Base-by-base conservation (phyloP, 1,140 invertebrate genomes). In the Bradysia coprophila region DNA sequence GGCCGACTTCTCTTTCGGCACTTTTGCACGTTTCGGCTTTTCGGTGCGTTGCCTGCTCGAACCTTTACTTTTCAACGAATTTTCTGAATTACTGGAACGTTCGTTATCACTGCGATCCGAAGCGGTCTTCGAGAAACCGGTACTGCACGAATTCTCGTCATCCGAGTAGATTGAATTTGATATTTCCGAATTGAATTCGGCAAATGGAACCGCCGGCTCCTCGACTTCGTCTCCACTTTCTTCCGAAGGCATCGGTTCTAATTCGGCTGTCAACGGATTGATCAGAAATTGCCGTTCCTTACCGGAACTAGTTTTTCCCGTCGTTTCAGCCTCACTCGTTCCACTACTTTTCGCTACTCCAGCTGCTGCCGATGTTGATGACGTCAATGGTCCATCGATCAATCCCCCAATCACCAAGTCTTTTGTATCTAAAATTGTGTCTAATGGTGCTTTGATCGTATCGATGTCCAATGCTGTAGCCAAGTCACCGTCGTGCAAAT, bases 231-330 rank as follows among this genome's bases (percentile, higher is more conserved):
- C 56, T 21, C 63, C 61, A 42, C 62, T 65, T 36, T 69, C 67
- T 46, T 81, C 78, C 47, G 71, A 78, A 4, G 74, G 72, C 70
- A 81, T 76, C 1, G 81, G 81, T 57, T 91, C 87, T 49, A 92
- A 59, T 48, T 83, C 75, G 11, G 86, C 86, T 4, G 86, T 89
- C 46, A 87, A 67, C 4, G 86, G 86, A 66, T 90, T 92, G 23
- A 90, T 84, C 2, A 90, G 71, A 65, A 82, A 81, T 52, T 82
- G 77, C 37, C 75, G 66, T 42, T 73, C 68, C 49, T 76, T 72
- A 1, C 68, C 69, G 15, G 61, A 57, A 4, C 64, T 66, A 3
- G 68, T 70, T 11, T 59, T 42, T 50, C 28, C 45, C 52, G 47
- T 39, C 38, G 41, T 37, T 44, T 42, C 40, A 44, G 44, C n/a